Percentiles rank a stretch among this genome's conserved stretches.
These are phyloP conservation scores for Polyommatus icarus DNA, from an alignment of 2,888 invertebrate species.

Conservation along the genomic window DNA sequence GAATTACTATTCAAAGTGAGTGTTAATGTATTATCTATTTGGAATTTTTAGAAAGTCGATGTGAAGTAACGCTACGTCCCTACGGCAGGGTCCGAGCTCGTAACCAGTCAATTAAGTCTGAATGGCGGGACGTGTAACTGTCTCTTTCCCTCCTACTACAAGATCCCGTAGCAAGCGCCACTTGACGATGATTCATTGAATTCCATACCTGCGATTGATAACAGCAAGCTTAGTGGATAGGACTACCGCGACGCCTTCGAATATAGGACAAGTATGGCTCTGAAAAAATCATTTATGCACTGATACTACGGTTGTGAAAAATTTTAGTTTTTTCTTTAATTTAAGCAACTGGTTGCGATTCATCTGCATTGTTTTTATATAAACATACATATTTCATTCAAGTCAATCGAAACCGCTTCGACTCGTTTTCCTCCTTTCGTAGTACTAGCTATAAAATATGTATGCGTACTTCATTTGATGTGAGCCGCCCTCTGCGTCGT, in stretches of 20 bases:
- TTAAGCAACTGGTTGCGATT: conserved; percentile 36
- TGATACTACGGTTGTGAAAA: not conserved
- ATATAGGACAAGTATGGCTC: not conserved
- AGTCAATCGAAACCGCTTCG: conserved; percentile 40
- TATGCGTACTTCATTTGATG: conserved; percentile 39
- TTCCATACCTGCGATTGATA: conserved; percentile 77
- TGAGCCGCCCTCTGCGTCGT: conserved; percentile 37
- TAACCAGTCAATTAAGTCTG: conserved; percentile 78
- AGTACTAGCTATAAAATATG: conserved; percentile 40
- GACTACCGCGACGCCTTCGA: conserved; percentile 42
- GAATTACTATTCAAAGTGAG: conserved; percentile 58
- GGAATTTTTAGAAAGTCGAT: conserved; percentile 77
- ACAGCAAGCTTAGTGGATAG: conserved; percentile 74
- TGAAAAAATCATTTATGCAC: not conserved
- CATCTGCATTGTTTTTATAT: conserved; percentile 41
- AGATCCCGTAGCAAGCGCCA: conserved; percentile 73
- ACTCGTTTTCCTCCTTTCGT: conserved; percentile 40
- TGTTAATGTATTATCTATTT: conserved; percentile 56
- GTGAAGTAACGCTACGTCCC: conserved; percentile 72
- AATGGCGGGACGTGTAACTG: conserved; percentile 68
- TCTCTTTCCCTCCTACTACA: conserved; percentile 69
- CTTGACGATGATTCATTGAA: conserved; percentile 77
- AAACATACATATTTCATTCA: conserved; percentile 40
- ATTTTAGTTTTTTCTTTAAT: conserved; percentile 11
- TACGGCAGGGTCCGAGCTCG: conserved; percentile 73